Evolutionary conservation across 2,888 invertebrate species (phyloP).

Genomic region (Noctua fimbriata): DNA sequence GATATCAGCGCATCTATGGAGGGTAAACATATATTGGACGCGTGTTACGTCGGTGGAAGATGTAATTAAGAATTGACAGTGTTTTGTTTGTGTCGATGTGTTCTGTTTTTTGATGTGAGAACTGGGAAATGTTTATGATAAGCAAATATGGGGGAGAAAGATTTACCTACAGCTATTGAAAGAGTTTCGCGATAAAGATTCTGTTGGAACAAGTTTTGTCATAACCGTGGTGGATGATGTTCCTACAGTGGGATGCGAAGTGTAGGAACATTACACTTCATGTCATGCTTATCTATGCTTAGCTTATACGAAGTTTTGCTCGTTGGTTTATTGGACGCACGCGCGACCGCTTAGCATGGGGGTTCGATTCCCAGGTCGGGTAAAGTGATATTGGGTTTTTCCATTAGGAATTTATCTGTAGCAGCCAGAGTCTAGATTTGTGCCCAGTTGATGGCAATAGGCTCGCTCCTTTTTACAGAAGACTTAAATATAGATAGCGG

Average conservation of each 20-base stretch:
- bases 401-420: no score
- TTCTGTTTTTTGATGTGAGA: slow-evolving; percentile 22
- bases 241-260: neutral
- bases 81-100: slow-evolving; percentile 37
- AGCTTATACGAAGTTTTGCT: neutral
- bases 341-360: no score
- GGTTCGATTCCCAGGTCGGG: no score
- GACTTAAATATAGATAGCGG: no score
- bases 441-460: no score
- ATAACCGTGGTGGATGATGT: neutral
- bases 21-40: neutral
- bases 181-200: neutral
- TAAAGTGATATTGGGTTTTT: no score
- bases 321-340: no score
- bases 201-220: neutral
- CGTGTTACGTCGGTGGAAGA: slow-evolving; percentile 18
- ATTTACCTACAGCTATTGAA: neutral
- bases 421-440: no score
- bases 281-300: neutral
- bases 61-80: slow-evolving; percentile 48
- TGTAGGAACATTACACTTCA: neutral
- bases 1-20: neutral
- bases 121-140: slow-evolving; percentile 13
- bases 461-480: no score
- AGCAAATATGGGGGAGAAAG: neutral